Conservation (phyloP, 2,113 vertebrate genomes). For the Rana temporaria region DNA sequence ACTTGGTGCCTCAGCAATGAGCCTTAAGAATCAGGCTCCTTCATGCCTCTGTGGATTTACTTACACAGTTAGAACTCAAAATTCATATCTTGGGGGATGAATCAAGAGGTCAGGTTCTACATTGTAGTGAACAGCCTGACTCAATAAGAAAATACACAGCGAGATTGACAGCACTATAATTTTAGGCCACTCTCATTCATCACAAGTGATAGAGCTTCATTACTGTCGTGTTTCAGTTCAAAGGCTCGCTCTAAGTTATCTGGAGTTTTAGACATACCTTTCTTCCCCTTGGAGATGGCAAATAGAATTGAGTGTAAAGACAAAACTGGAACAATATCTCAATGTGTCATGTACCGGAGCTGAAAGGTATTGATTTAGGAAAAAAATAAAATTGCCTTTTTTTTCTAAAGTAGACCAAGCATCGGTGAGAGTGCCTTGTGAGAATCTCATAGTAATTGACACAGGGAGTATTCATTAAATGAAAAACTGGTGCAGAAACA, state of each 20-base stretch:
- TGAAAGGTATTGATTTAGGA: slow-evolving; percentile 48
- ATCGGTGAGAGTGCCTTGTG: slow-evolving; percentile 10
- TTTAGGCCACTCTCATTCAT: slow-evolving; percentile 45
- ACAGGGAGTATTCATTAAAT: slow-evolving; percentile 19
- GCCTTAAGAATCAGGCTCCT: not conserved
- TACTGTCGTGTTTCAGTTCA: slow-evolving; percentile 33
- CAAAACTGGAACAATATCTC: slow-evolving; percentile 50
- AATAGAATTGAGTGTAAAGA: slow-evolving; percentile 42
- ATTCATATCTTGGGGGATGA: slow-evolving; percentile 39
- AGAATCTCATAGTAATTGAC: slow-evolving; percentile 21
- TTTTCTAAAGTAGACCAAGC: slow-evolving; percentile 25
- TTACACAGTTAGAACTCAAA: slow-evolving; percentile 14
- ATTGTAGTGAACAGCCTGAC: slow-evolving; percentile 22
- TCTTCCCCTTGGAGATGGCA: slow-evolving; percentile 43
- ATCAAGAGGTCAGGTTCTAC: slow-evolving; percentile 47
- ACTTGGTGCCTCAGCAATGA: slow-evolving; percentile 8
- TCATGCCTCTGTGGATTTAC: not conserved
- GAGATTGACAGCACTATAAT: slow-evolving; percentile 48
- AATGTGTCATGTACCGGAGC: slow-evolving; percentile 42
- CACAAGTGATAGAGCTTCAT: slow-evolving; percentile 47
- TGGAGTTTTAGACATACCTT: slow-evolving; percentile 34
- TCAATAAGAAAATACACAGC: slow-evolving; percentile 41
- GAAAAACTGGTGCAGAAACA: slow-evolving; percentile 1
- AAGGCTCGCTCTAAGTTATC: slow-evolving; percentile 37
- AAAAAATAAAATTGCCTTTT: slow-evolving; percentile 36